Base-by-base conservation (phyloP, 2,888 invertebrate species). In the Drosophila nigricruria region DNA sequence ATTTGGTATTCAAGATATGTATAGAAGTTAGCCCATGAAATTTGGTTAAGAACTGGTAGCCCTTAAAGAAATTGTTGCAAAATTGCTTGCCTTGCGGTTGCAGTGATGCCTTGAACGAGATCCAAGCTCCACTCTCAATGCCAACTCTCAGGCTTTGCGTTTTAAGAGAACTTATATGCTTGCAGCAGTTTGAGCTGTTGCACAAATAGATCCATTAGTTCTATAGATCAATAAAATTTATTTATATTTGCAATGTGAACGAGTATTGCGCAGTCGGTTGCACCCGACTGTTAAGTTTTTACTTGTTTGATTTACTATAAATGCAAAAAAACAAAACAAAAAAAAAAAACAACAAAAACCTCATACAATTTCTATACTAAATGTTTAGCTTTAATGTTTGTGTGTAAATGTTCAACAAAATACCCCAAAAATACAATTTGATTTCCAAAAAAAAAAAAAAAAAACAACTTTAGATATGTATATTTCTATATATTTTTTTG, bases 371-470 rank as follows among this genome's bases (percentile, higher is more conserved):
- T 54, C 40, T 9, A 58, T 71, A 79, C 64, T 82, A 73, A 75
- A 81, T 82, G 73, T 82, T 70, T 70, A 73, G 79, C 71, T 43
- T 66, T 32, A 81, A 79, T 86, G 83, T 79, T 81, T 86, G 79
- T 82, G 77, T 73, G 70, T 79, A 73, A 50, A 61, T 79, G 63
- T 73, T 79, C 50, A 43, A 47, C 42, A 65, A 16, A 60, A 42
- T 50, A 58, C 27, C 20, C 10, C 16, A 16, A 20, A 34, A 23
- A 40, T 61, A 25, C 45, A 30, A 57, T 71, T 66, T 72, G 1
- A 60, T 57, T 60, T 66, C 12, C 50, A 23, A 49, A 34, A 45
- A 45, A 45, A 43, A 18, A 40, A 40, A 40, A 25, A 16, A 45
- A 23, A 9, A 34, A 30, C 18, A 70, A 10, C 8, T 56, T 10